These are phyloP conservation scores for Brachypalpus laphriformis DNA, from an alignment of 2,888 invertebrate genomes.

Conservation along the genomic window DNA sequence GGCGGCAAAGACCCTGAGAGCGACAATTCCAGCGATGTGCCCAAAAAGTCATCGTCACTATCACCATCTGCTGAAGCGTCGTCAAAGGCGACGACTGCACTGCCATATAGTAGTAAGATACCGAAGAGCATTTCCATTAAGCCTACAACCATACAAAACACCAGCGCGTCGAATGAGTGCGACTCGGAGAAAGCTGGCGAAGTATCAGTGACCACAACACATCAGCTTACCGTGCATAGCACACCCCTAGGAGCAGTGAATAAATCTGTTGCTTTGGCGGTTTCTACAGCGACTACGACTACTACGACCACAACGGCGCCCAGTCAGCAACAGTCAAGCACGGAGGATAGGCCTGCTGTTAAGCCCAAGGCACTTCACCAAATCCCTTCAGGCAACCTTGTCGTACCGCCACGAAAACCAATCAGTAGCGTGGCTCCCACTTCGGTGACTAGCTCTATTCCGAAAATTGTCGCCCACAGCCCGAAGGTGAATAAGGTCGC, in stretches of 20 bases:
- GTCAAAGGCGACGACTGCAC: constrained; percentile 41
- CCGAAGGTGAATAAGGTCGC: constrained; percentile 84
- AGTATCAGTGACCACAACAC: constrained; percentile 80
- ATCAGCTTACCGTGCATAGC: constrained; percentile 85
- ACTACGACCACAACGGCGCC: constrained; percentile 75
- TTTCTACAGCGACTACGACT: constrained; percentile 78
- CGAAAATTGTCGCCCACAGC: constrained; percentile 82
- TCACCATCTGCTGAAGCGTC: constrained; percentile 63
- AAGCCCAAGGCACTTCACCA: constrained; percentile 82
- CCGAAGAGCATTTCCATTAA: constrained; percentile 69
- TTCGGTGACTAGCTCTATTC: constrained; percentile 84
- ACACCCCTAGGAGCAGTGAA: constrained; percentile 83
- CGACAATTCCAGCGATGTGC: constrained; percentile 85
- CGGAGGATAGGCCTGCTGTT: constrained; percentile 77
- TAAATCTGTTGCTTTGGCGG: constrained; percentile 81
- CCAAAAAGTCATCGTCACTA: constrained; percentile 82
- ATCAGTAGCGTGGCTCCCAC: constrained; percentile 94
- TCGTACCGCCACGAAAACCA: constrained; percentile 88
- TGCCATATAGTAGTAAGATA: constrained; percentile 72
- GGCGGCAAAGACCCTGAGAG: constrained; percentile 64
- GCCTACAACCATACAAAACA: constrained; percentile 22
- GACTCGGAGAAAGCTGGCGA: constrained; percentile 77
- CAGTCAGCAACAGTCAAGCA: constrained; percentile 79
- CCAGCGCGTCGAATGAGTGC: constrained; percentile 75
- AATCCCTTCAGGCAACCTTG: constrained; percentile 79